Evolutionary conservation across 2,797 vertebrate species (phyloP).

Genomic region (Hoplostethus mediterraneus): DNA sequence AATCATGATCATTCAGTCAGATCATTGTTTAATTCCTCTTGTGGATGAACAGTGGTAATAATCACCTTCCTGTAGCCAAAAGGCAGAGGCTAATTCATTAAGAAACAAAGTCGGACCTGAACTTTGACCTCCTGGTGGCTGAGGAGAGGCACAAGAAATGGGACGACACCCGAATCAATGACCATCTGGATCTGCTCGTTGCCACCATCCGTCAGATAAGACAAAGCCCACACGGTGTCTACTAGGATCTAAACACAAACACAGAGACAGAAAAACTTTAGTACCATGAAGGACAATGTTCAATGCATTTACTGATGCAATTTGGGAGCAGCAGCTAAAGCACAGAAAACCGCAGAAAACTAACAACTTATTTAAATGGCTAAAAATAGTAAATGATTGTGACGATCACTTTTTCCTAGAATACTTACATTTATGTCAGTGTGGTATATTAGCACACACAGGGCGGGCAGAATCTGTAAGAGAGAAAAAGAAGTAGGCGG

Average conservation of each 20-base stretch:
- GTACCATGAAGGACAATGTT: not conserved
- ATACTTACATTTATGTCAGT: conserved; percentile 98
- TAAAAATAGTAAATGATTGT: not conserved
- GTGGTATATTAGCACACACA: conserved; percentile 99
- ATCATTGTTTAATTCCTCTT: not conserved
- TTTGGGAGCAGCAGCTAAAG: conserved; percentile 16
- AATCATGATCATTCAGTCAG: not conserved
- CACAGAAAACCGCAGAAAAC: not conserved
- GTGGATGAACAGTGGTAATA: not conserved
- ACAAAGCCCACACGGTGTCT: conserved; percentile 99
- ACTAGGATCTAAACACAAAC: conserved; percentile 91
- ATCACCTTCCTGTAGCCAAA: not conserved
- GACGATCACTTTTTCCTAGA: not conserved
- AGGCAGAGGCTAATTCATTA: not conserved
- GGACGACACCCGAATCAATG: conserved; percentile 98
- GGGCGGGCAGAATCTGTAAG: conserved; percentile 95
- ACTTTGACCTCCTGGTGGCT: conserved; percentile 99
- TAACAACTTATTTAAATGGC: not conserved
- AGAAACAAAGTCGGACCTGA: conserved; percentile 87
- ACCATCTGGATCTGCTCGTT: conserved; percentile 99
- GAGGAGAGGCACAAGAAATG: conserved; percentile 97
- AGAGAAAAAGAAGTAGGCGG: conserved; percentile 54
- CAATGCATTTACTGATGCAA: not conserved
- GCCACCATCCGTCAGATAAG: conserved; percentile 98
- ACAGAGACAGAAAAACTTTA: not conserved